These are phyloP conservation scores for Contarinia nasturtii DNA, from an alignment of 1,140 invertebrate species.

Conservation along the genomic window DNA sequence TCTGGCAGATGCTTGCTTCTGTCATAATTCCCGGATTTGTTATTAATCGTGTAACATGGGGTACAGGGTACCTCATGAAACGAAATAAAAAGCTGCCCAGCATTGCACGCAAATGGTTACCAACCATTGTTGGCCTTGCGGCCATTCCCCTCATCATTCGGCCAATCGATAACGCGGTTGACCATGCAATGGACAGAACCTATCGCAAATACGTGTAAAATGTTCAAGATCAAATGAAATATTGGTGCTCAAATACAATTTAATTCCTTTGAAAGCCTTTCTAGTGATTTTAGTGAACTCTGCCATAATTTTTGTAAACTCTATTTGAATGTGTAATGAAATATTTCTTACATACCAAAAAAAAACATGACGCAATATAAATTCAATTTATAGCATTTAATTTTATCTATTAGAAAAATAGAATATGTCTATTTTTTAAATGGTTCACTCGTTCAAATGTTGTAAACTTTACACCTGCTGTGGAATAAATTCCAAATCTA, in stretches of 20 bases:
- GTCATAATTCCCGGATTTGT: conserved; percentile 80
- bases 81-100: conserved; percentile 33
- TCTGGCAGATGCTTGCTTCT: conserved; percentile 88
- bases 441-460: too few relatives aligned
- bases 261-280: too few relatives aligned
- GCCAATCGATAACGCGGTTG: conserved; percentile 72
- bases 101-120: conserved; percentile 37
- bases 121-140: conserved; percentile 58
- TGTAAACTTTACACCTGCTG: too few relatives aligned
- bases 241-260: background rate
- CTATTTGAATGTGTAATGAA: too few relatives aligned
- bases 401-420: too few relatives aligned
- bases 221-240: background rate
- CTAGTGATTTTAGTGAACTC: too few relatives aligned
- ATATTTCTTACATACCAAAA: too few relatives aligned
- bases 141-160: conserved; percentile 84
- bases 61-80: conserved; percentile 1
- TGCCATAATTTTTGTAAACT: too few relatives aligned
- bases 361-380: too few relatives aligned
- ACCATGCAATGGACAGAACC: conserved; percentile 58
- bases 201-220: conserved; percentile 23
- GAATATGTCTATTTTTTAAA: too few relatives aligned
- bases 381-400: too few relatives aligned
- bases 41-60: conserved; percentile 42
- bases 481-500: too few relatives aligned